Percentiles rank a stretch among this genome's conserved stretches.
Conservation (phyloP, 64 coral and sea anemone genomes). For the Porites australiensis region DNA sequence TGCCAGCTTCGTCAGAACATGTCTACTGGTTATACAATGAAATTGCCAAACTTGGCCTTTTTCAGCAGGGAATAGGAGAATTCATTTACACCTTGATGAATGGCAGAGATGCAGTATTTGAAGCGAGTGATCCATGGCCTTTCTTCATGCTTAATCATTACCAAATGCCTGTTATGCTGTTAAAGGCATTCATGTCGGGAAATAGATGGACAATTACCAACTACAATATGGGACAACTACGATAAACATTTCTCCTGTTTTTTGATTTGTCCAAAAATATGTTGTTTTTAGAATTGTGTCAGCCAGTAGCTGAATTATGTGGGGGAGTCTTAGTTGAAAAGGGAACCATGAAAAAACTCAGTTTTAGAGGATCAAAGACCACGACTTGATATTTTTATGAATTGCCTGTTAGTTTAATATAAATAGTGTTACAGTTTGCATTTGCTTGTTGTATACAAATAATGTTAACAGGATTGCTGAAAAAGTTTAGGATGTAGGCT, state of each 20-base stretch:
- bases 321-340: too few relatives aligned
- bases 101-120: slow-evolving; percentile 65
- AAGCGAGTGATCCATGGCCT: slow-evolving; percentile 50
- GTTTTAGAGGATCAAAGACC: too few relatives aligned
- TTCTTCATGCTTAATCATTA: slow-evolving; percentile 58
- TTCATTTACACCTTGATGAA: background rate
- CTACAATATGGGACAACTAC: slow-evolving; percentile 23
- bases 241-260: background rate
- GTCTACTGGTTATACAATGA: slow-evolving; percentile 76
- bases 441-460: too few relatives aligned
- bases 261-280: too few relatives aligned
- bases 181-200: slow-evolving; percentile 14
- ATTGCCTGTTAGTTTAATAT: too few relatives aligned
- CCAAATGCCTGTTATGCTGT: slow-evolving; percentile 35
- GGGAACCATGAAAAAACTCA: too few relatives aligned
- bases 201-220: slow-evolving; percentile 37
- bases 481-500: too few relatives aligned
- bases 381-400: too few relatives aligned
- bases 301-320: too few relatives aligned
- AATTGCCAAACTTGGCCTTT: slow-evolving; percentile 39
- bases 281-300: too few relatives aligned
- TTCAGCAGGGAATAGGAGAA: slow-evolving; percentile 20
- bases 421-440: too few relatives aligned
- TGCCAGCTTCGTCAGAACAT: background rate
- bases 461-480: too few relatives aligned